phyloP scores from a whole-genome alignment of 2,113 vertebrate genomes.

The Leucosticte australis region DNA sequence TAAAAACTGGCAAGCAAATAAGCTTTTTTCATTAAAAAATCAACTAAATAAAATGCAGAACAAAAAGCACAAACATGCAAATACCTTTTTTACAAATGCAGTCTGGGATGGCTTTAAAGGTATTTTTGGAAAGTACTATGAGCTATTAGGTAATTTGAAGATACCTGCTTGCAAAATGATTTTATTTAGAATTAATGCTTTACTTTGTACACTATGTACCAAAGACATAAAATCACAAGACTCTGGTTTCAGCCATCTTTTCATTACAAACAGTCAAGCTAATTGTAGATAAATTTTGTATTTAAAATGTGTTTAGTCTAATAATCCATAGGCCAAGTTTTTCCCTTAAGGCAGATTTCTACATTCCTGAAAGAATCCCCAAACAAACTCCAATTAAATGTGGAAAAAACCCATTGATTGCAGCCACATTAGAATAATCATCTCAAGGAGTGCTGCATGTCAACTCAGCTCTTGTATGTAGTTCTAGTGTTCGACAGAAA shows the following conservation, averaged over 20 bases:
- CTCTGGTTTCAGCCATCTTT: conserved; percentile 28
- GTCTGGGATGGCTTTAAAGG: conserved; percentile 24
- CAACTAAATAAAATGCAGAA: not conserved
- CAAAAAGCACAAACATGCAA: fast-evolving
- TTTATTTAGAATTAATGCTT: not conserved
- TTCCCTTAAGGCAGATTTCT: conserved; percentile 3
- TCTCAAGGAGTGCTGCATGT: not conserved
- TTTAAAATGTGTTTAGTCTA: conserved; percentile 24
- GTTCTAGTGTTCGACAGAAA: not conserved
- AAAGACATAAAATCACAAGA: not conserved
- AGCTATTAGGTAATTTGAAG: not conserved
- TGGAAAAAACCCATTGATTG: not conserved
- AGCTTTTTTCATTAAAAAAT: not conserved
- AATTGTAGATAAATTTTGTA: conserved; percentile 55
- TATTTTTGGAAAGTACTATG: not conserved
- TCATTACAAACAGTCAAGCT: conserved; percentile 25
- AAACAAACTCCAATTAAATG: conserved; percentile 34
- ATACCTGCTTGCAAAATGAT: not conserved
- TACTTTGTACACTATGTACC: not conserved
- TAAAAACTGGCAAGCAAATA: not conserved
- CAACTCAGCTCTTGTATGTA: not conserved
- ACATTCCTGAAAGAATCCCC: conserved; percentile 24
- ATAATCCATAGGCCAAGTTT: conserved; percentile 45
- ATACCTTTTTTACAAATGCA: not conserved
- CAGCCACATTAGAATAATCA: conserved; percentile 12